phyloP scores from a whole-genome alignment of 1,140 invertebrate species.

The Maniola jurtina region DNA sequence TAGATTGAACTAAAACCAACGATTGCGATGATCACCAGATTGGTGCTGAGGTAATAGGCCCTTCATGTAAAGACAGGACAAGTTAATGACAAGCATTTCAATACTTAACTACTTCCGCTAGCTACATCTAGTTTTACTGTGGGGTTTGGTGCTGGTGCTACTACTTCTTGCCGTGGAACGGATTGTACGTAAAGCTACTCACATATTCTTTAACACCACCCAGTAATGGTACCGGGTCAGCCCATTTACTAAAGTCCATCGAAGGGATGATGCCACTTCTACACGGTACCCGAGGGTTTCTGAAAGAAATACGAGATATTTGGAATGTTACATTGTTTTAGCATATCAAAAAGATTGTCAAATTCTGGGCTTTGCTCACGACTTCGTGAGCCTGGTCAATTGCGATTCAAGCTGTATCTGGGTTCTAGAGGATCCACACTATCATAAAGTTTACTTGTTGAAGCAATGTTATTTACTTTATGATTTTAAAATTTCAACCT shows the following conservation, averaged over 20 bases:
- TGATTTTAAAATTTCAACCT: too few relatives aligned
- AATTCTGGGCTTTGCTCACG: too few relatives aligned
- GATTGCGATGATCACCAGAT: too few relatives aligned
- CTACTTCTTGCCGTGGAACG: conserved; percentile 80
- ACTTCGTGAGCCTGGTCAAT: too few relatives aligned
- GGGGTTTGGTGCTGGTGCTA: conserved; percentile 43
- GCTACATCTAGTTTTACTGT: conserved; percentile 14
- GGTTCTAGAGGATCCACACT: too few relatives aligned
- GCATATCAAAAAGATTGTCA: too few relatives aligned
- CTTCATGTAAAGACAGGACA: neutral
- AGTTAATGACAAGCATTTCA: conserved; percentile 8
- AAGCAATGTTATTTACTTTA: too few relatives aligned
- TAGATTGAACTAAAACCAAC: too few relatives aligned
- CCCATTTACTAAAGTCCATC: conserved; percentile 94
- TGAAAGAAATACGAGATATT: conserved; percentile 70
- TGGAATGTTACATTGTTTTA: too few relatives aligned
- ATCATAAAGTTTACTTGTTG: too few relatives aligned
- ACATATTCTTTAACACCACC: conserved; percentile 81
- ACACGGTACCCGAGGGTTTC: conserved; percentile 94
- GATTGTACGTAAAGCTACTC: conserved; percentile 81
- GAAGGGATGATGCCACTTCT: conserved; percentile 90
- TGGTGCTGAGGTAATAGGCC: too few relatives aligned
- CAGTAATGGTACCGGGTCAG: conserved; percentile 80
- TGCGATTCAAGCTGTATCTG: too few relatives aligned
- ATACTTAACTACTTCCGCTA: conserved; percentile 2